phyloP scores from a whole-genome alignment of 2,888 invertebrate genomes.

The Stictocephala bisonia region DNA sequence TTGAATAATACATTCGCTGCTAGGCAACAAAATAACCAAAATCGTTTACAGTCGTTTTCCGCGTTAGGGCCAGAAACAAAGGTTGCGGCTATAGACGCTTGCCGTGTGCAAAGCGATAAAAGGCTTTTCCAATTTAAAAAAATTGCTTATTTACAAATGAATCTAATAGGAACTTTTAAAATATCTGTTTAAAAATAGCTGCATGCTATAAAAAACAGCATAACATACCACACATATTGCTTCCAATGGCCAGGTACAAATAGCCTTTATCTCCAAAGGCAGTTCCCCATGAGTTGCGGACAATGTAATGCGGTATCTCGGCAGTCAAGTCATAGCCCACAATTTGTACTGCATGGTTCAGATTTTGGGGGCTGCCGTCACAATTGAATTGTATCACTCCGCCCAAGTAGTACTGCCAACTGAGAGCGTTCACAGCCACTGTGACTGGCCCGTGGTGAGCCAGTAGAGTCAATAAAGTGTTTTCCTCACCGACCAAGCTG shows the following conservation, averaged over 20 bases:
- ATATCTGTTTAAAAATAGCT: constrained; percentile 2
- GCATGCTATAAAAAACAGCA: constrained; percentile 7
- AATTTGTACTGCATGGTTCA: constrained; percentile 88
- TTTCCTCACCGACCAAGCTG: constrained; percentile 75
- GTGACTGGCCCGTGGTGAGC: constrained; percentile 81
- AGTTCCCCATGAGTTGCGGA: constrained; percentile 86
- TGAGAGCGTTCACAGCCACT: constrained; percentile 83
- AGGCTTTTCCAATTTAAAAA: too few relatives aligned
- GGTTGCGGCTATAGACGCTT: too few relatives aligned
- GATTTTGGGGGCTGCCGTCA: constrained; percentile 68
- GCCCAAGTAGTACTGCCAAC: constrained; percentile 88
- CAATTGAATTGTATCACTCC: constrained; percentile 88
- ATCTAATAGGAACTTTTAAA: background rate
- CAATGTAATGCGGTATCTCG: constrained; percentile 82
- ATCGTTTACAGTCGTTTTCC: too few relatives aligned
- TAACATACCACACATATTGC: constrained; percentile 78
- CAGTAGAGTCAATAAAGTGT: constrained; percentile 70
- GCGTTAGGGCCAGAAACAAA: too few relatives aligned
- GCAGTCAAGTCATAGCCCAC: constrained; percentile 84
- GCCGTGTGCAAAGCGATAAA: too few relatives aligned
- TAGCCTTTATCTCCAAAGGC: constrained; percentile 83
- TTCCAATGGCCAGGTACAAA: constrained; percentile 78
- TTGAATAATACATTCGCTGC: too few relatives aligned
- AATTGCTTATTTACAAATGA: too few relatives aligned
- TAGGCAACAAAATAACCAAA: too few relatives aligned